phyloP scores from a whole-genome alignment of 2,797 vertebrate species.

The Phoeniculus purpureus region DNA sequence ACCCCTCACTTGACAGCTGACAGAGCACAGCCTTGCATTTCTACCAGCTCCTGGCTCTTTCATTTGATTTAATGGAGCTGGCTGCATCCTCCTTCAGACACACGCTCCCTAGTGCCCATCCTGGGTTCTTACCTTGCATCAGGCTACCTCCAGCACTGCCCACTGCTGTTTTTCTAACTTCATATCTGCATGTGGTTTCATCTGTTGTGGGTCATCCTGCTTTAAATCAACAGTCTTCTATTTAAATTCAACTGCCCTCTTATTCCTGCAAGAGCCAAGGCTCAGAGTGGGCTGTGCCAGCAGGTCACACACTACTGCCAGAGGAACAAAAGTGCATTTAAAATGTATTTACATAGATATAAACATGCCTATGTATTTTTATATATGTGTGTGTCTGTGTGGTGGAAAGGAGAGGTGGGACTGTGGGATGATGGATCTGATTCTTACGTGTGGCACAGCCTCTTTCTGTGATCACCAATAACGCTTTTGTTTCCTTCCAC shows the following conservation, averaged over 20 bases:
- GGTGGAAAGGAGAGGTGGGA: background rate
- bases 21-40: conserved; percentile 57
- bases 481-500: background rate
- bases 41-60: background rate
- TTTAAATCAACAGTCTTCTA: background rate
- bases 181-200: background rate
- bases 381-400: background rate
- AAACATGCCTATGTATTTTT: background rate
- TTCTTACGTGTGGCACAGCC: background rate
- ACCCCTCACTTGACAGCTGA: conserved; percentile 65
- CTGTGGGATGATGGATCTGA: background rate
- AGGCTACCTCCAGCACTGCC: background rate
- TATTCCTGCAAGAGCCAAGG: background rate
- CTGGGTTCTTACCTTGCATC: rapidly evolving
- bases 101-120: background rate
- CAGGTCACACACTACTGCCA: background rate
- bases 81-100: background rate
- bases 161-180: background rate
- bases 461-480: background rate
- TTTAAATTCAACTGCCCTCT: background rate
- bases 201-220: background rate
- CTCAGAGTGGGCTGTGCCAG: background rate
- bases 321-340: background rate
- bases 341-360: background rate
- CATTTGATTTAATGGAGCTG: background rate